phyloP scores from a whole-genome alignment of 37 sponge, comb jelly and placozoan genomes.

The Agelas oroides region DNA sequence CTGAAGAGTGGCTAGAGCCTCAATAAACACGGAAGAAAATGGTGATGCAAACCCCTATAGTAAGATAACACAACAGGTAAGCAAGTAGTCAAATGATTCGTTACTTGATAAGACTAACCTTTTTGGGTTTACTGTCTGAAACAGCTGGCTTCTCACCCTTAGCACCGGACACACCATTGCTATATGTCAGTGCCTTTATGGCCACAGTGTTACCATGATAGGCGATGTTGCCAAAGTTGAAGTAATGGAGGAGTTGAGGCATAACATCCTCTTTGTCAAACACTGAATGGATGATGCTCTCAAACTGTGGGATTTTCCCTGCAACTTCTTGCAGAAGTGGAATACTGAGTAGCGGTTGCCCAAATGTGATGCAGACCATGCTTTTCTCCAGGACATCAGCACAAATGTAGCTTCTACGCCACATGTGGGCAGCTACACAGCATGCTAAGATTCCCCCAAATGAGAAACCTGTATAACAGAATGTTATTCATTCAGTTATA shows the following conservation, averaged over 20 bases:
- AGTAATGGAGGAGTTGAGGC: slow-evolving; percentile 20
- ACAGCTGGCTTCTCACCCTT: too few relatives aligned
- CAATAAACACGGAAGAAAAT: neutral
- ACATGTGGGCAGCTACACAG: slow-evolving; percentile 38
- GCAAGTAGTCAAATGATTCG: too few relatives aligned
- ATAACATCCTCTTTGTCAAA: slow-evolving; percentile 42
- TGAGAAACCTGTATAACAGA: slow-evolving; percentile 47
- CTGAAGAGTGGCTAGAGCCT: neutral
- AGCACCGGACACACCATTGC: too few relatives aligned
- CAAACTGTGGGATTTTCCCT: slow-evolving; percentile 11
- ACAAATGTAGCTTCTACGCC: slow-evolving; percentile 22
- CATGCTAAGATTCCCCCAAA: slow-evolving; percentile 69
- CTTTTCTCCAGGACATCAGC: slow-evolving; percentile 19
- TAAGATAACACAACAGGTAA: too few relatives aligned
- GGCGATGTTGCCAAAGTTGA: neutral
- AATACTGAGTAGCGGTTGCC: slow-evolving; percentile 46
- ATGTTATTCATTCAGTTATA: neutral
- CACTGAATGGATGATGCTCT: slow-evolving; percentile 27
- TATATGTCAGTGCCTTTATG: neutral
- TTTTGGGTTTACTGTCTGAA: too few relatives aligned
- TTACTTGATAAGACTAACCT: too few relatives aligned
- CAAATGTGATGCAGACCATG: slow-evolving; percentile 63
- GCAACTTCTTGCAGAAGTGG: slow-evolving; percentile 25
- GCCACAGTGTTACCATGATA: neutral
- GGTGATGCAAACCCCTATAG: neutral